Base-by-base conservation (phyloP, 92 coral and sea anemone genomes). In the Parazoanthus swiftii region DNA sequence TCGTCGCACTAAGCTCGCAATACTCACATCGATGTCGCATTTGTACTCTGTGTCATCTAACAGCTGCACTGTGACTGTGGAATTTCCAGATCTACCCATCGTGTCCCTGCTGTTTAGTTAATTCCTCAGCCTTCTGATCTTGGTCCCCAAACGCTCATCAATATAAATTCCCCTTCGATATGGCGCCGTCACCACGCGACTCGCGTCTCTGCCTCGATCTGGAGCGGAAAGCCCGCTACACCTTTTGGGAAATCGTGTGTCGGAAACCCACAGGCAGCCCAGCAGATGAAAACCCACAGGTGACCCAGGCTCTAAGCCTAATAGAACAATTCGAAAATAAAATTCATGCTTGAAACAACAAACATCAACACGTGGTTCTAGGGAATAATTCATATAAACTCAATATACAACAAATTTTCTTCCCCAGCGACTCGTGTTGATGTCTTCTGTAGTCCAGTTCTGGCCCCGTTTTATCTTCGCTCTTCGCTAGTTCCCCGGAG, bases 171-270 rank as follows among this genome's bases (percentile, higher is more conserved):
- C 86, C 10, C 65, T 70, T 44, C 77, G 66, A 67, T 83, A 43
- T 83, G 79, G 86, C 86, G 86, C 77, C 86, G 86, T 83, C 86
- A 70, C 86, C 86, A 83, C 87, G 87, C 79, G 87, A 83, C 76
- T 83, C 77, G 87, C 87, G 87, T 83, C 87, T 35, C 39, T 44
- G 67, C 87, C 87, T 83, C 87, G 79, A 83, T 44, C 20, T 70
- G 42, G 48, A 54, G 9, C 43, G 6, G 2, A 1, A n/a, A 43
- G 39, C 87, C 77, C 66, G 65, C 87, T 83, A 70, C 13, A 25
- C 44, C 8, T 29, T 54, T 13, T 83, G 87, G 87, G 87, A 83
- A 70, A 83, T 48, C 37, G 25, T 58, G 36, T 3, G 50, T 8
- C 50, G n/a, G n/a, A n/a, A n/a, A n/a, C n/a, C n/a, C n/a, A n/a